These are phyloP conservation scores for Sebastes schlegelii DNA, from an alignment of 2,113 vertebrate genomes.

Conservation along the genomic window DNA sequence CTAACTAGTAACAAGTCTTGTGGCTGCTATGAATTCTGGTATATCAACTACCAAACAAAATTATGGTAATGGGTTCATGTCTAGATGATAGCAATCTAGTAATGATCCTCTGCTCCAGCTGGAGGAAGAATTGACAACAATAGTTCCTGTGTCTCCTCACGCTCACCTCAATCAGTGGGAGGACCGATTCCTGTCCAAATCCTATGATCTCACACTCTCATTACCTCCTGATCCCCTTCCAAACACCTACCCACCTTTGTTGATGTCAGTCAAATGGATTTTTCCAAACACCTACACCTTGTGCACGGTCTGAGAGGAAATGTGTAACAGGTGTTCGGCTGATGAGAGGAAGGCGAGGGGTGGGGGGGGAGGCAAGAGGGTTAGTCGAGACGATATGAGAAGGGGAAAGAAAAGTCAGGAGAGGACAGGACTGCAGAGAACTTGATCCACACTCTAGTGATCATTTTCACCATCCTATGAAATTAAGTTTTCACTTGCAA, in stretches of 20 bases:
- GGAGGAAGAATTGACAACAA: slow-evolving; percentile 57
- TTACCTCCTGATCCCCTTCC: slow-evolving; percentile 75
- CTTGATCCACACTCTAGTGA: background rate
- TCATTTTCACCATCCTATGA: slow-evolving; percentile 1
- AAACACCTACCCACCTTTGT: slow-evolving; percentile 77
- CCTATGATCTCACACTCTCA: slow-evolving; percentile 73
- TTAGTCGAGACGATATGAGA: slow-evolving; percentile 43
- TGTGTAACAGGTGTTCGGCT: slow-evolving; percentile 80
- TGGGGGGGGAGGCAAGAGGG: slow-evolving; percentile 66
- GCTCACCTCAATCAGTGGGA: slow-evolving; percentile 69
- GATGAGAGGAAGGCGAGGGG: slow-evolving; percentile 76
- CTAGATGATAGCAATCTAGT: slow-evolving; percentile 33
- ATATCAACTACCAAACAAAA: background rate
- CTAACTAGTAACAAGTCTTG: background rate
- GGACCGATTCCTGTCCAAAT: slow-evolving; percentile 68
- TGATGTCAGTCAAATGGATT: slow-evolving; percentile 73
- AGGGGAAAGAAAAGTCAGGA: slow-evolving; percentile 46
- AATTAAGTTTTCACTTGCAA: slow-evolving; percentile 5
- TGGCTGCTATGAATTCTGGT: background rate
- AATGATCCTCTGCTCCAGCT: slow-evolving; percentile 53
- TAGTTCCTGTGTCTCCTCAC: slow-evolving; percentile 54
- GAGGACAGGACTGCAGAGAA: slow-evolving; percentile 42
- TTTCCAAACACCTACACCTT: slow-evolving; percentile 81
- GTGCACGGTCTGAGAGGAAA: slow-evolving; percentile 73
- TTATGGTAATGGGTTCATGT: slow-evolving; percentile 31